Evolutionary conservation across 2,113 vertebrate genomes (phyloP).

Genomic region (Laticauda laticaudata): DNA sequence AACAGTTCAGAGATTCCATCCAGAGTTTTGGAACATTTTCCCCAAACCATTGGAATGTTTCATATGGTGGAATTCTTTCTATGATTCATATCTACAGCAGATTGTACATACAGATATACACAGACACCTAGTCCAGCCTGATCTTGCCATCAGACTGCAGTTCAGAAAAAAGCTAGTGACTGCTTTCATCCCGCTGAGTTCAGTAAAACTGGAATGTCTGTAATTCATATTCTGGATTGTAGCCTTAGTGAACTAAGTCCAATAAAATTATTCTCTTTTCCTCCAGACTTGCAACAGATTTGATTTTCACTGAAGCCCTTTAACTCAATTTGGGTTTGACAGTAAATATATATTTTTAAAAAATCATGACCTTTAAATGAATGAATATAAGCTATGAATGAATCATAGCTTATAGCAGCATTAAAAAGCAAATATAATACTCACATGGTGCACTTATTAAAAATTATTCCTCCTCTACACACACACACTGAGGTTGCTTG

Average conservation of each 20-base stretch:
- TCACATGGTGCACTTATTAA: constrained; percentile 41
- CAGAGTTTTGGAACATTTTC: not conserved
- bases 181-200: not conserved
- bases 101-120: not conserved
- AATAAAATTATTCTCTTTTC: constrained; percentile 25
- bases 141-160: not conserved
- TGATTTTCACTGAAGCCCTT: constrained; percentile 32
- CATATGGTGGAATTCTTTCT: not conserved
- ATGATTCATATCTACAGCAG: not conserved
- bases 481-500: constrained; percentile 42
- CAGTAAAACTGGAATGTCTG: not conserved
- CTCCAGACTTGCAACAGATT: constrained; percentile 26
- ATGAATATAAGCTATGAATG: constrained; percentile 15
- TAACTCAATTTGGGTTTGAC: constrained; percentile 49
- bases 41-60: not conserved
- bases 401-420: constrained; percentile 12
- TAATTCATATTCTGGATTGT: not conserved
- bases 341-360: constrained; percentile 37
- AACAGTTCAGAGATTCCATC: not conserved
- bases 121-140: not conserved
- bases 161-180: not conserved
- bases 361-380: constrained; percentile 41
- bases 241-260: not conserved
- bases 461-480: constrained; percentile 54
- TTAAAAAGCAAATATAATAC: constrained; percentile 28